phyloP scores from a whole-genome alignment of 2,888 invertebrate species.

The Cyclophora punctaria region DNA sequence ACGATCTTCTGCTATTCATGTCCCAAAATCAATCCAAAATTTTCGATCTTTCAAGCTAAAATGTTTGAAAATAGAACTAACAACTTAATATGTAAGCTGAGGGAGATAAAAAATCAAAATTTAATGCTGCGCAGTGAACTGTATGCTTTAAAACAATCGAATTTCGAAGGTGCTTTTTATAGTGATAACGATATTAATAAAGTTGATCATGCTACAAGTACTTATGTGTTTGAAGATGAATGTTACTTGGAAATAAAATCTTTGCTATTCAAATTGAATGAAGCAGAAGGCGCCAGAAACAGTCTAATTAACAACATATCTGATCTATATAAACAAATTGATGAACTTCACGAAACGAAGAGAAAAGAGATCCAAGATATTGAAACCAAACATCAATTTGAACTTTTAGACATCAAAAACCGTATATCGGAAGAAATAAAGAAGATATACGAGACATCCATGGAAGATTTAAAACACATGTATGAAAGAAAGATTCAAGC shows the following conservation, averaged over 20 bases:
- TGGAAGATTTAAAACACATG: slow-evolving; percentile 37
- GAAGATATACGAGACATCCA: slow-evolving; percentile 35
- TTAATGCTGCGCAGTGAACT: slow-evolving; percentile 44
- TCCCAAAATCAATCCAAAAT: slow-evolving; percentile 21
- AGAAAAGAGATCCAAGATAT: slow-evolving; percentile 48
- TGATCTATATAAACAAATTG: slow-evolving; percentile 39
- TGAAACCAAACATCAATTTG: slow-evolving; percentile 42
- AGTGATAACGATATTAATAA: slow-evolving; percentile 23
- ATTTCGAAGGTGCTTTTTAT: slow-evolving; percentile 20
- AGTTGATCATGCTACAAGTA: slow-evolving; percentile 37
- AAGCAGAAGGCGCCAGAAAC: slow-evolving; percentile 43
- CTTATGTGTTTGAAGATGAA: slow-evolving; percentile 24
- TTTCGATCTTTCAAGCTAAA: slow-evolving; percentile 17
- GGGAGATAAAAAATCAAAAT: slow-evolving; percentile 61
- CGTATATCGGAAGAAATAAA: slow-evolving; percentile 38
- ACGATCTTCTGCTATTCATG: slow-evolving; percentile 28
- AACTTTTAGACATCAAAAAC: slow-evolving; percentile 40
- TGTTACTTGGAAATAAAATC: slow-evolving; percentile 36
- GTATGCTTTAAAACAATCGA: slow-evolving; percentile 32
- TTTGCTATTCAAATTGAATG: slow-evolving; percentile 42
- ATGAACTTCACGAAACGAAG: slow-evolving; percentile 40
- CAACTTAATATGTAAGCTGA: slow-evolving; percentile 49
- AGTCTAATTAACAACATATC: slow-evolving; percentile 37
- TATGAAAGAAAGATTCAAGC: slow-evolving; percentile 37
- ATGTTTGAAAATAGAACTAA: slow-evolving; percentile 43